Evolutionary conservation across 35 echinoderm and acorn worm genomes (phyloP).

Genomic region (Holothuria glaberrima): DNA sequence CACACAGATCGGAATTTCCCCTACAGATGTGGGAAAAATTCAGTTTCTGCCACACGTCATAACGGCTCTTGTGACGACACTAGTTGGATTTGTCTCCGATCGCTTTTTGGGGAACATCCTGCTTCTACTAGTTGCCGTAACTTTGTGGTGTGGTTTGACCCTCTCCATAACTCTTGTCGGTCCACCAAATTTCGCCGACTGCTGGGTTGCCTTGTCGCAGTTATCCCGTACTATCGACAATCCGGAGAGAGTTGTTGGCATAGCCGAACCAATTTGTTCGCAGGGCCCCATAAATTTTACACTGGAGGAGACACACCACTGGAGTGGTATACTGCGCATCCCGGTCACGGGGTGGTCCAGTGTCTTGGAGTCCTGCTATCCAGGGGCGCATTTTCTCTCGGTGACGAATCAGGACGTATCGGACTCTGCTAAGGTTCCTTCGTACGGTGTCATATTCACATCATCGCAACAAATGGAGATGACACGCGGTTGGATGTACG

Average conservation of each 20-base stretch:
- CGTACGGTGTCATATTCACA: constrained; percentile 28
- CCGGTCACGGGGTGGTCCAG: constrained; percentile 12
- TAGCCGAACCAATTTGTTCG: neutral
- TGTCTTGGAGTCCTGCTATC: constrained; percentile 31
- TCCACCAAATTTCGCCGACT: constrained; percentile 33
- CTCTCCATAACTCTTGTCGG: neutral
- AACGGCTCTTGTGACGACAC: neutral
- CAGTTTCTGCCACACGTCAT: constrained; percentile 29
- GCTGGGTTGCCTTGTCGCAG: neutral
- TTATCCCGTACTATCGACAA: neutral
- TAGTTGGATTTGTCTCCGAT: constrained; percentile 17
- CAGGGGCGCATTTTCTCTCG: neutral
- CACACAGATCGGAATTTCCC: constrained; percentile 45
- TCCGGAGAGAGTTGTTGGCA: neutral
- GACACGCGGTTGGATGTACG: constrained; percentile 51
- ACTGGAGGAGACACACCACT: neutral
- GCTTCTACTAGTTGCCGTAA: constrained; percentile 28
- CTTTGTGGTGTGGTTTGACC: neutral
- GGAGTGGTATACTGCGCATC: constrained; percentile 24
- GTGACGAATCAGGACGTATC: constrained; percentile 12
- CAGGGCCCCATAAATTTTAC: constrained; percentile 24
- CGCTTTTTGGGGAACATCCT: constrained; percentile 1
- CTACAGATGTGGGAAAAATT: constrained; percentile 40
- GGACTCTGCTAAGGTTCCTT: constrained; percentile 3
- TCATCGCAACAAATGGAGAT: constrained; percentile 40